phyloP scores from a whole-genome alignment of 2,888 invertebrate genomes.

The Plagodis pulveraria region DNA sequence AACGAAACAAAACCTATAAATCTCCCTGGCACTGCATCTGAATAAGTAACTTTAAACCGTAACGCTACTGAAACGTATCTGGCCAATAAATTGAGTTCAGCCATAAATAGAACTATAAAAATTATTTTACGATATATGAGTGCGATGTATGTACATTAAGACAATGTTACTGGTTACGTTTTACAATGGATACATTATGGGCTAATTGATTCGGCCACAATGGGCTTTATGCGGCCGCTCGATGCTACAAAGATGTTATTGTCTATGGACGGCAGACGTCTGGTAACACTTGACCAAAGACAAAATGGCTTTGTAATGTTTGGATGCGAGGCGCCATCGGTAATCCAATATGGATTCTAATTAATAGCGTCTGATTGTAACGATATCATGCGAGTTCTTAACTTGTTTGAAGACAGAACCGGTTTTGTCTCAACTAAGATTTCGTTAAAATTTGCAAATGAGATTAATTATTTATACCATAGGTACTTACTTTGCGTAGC shows the following conservation, averaged over 20 bases:
- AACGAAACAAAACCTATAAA: constrained; percentile 64
- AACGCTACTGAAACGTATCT: constrained; percentile 77
- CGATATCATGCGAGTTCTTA: constrained; percentile 29
- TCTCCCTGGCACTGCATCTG: constrained; percentile 46
- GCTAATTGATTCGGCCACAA: constrained; percentile 82
- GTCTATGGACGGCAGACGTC: constrained; percentile 79
- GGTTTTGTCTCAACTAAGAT: constrained; percentile 3
- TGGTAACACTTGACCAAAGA: constrained; percentile 83
- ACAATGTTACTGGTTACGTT: constrained; percentile 76
- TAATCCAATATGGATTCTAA: constrained; percentile 65
- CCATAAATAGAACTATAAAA: constrained; percentile 83
- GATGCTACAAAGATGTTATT: constrained; percentile 77
- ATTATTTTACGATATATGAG: constrained; percentile 78
- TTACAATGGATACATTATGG: constrained; percentile 81
- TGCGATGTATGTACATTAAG: constrained; percentile 71
- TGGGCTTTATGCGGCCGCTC: constrained; percentile 71
- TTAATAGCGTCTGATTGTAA: constrained; percentile 45
- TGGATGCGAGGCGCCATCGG: constrained; percentile 78
- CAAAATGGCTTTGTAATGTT: constrained; percentile 82
- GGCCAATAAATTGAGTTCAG: constrained; percentile 73
- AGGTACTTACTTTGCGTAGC: too few species aligned
- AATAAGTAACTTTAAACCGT: constrained; percentile 67
- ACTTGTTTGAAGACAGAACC: constrained; percentile 16
- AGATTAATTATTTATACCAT: too few species aligned
- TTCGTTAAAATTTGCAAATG: neutral